phyloP scores from a whole-genome alignment of 2,797 vertebrate genomes.

The Ptychobarbus kaznakovi region DNA sequence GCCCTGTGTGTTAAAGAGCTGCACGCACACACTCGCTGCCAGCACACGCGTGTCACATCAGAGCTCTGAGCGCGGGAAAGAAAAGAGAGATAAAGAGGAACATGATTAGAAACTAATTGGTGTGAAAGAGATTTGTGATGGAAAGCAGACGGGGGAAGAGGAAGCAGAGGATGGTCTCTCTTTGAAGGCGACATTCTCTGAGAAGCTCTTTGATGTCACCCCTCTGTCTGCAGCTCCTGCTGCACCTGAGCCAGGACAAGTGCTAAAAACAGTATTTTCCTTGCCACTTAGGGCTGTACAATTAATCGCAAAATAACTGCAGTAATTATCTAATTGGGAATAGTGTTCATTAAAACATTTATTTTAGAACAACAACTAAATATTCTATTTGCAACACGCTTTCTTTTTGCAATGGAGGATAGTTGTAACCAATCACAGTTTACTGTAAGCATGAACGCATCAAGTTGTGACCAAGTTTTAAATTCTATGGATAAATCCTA shows the following conservation, averaged over 20 bases:
- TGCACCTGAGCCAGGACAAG: constrained; percentile 44
- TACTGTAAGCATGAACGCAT: neutral
- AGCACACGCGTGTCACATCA: constrained; percentile 25
- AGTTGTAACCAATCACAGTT: neutral
- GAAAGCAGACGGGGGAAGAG: constrained; percentile 45
- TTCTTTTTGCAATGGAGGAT: neutral
- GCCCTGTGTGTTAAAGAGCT: constrained; percentile 10
- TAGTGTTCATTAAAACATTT: neutral
- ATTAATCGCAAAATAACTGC: neutral
- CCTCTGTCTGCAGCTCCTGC: constrained; percentile 59
- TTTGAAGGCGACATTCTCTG: constrained; percentile 68
- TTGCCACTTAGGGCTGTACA: neutral
- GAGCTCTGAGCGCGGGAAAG: constrained; percentile 19
- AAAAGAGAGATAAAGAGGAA: constrained; percentile 62
- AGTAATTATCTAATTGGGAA: neutral
- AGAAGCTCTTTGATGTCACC: constrained; percentile 75
- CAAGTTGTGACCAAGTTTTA: neutral
- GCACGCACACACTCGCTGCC: neutral
- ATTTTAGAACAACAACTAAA: neutral
- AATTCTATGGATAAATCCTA: too few relatives aligned
- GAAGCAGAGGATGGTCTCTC: constrained; percentile 58
- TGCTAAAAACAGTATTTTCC: neutral
- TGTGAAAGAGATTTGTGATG: constrained; percentile 56
- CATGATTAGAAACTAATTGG: constrained; percentile 59
- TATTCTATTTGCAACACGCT: neutral